These are phyloP conservation scores for Panulirus ornatus DNA, from an alignment of 1,140 invertebrate genomes.

Conservation along the genomic window DNA sequence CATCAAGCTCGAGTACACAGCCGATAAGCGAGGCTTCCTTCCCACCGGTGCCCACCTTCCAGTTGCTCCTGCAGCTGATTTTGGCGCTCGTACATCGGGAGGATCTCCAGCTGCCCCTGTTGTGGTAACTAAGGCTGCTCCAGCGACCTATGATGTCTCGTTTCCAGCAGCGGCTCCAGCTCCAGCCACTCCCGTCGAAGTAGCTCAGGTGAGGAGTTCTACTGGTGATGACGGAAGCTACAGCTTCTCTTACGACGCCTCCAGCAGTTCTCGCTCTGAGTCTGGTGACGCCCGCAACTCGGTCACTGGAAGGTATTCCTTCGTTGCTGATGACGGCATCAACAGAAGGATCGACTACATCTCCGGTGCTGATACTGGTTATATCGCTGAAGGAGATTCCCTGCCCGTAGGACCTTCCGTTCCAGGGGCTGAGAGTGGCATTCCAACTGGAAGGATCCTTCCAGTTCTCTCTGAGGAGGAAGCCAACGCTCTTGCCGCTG, in stretches of 20 bases:
- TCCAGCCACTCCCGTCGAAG: neutral
- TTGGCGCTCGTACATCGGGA: neutral
- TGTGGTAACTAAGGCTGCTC: too few species aligned
- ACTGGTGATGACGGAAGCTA: conserved; percentile 39
- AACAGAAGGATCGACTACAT: conserved; percentile 36
- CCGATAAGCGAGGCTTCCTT: conserved; percentile 55
- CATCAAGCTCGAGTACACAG: conserved; percentile 60
- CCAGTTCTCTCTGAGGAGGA: conserved; percentile 49
- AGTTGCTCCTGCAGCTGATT: conserved; percentile 38
- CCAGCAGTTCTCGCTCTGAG: conserved; percentile 40
- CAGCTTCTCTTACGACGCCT: conserved; percentile 26
- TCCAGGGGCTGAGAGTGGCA: conserved; percentile 50
- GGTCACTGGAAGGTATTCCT: conserved; percentile 50
- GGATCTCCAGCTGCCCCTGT: neutral
- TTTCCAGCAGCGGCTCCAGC: neutral
- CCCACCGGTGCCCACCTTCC: conserved; percentile 31
- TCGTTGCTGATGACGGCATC: conserved; percentile 39
- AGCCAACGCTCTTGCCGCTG: conserved; percentile 45
- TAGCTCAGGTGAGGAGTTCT: conserved; percentile 6
- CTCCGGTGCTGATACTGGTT: conserved; percentile 50
- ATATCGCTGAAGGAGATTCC: conserved; percentile 55
- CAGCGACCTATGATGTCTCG: neutral
- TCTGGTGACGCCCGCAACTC: conserved; percentile 42
- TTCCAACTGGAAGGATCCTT: conserved; percentile 56
- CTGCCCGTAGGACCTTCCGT: conserved; percentile 46